phyloP scores from a whole-genome alignment of 2,113 vertebrate species.

The Ploceus nigricollis region DNA sequence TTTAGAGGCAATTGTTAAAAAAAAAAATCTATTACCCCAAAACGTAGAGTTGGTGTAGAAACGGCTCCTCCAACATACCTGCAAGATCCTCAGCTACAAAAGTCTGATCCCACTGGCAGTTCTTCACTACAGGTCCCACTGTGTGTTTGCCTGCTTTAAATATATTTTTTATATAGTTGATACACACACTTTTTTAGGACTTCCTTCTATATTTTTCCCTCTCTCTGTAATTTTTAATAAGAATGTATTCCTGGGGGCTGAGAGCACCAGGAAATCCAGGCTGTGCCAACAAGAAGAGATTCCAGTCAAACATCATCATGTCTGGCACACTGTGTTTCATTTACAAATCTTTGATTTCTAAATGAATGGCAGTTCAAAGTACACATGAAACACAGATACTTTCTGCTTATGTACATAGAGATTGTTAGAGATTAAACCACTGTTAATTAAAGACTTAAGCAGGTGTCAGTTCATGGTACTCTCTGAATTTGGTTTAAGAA shows the following conservation, averaged over 20 bases:
- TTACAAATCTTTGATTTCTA: slow-evolving; percentile 61
- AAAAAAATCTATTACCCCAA: not conserved
- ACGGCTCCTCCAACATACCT: not conserved
- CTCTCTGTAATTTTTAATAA: not conserved
- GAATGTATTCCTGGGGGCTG: not conserved
- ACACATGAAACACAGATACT: slow-evolving; percentile 30
- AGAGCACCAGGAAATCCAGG: not conserved
- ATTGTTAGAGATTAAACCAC: slow-evolving; percentile 40
- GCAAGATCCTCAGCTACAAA: not conserved
- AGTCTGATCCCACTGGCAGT: not conserved
- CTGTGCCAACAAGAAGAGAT: slow-evolving; percentile 12
- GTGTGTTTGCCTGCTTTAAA: not conserved
- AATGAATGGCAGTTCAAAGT: slow-evolving; percentile 53
- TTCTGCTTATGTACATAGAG: slow-evolving; percentile 36
- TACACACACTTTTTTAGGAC: not conserved
- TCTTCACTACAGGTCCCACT: not conserved
- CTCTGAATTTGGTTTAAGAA: slow-evolving; percentile 25
- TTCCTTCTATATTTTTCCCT: not conserved
- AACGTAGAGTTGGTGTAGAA: not conserved
- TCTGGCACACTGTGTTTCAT: not conserved
- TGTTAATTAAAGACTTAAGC: slow-evolving; percentile 60
- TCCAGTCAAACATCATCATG: slow-evolving; percentile 1
- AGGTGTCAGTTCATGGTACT: slow-evolving; percentile 28
- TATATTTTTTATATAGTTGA: not conserved
- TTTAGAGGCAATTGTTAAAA: not conserved